These are phyloP conservation scores for Ceramica pisi DNA, from an alignment of 2,888 invertebrate species.

Conservation along the genomic window DNA sequence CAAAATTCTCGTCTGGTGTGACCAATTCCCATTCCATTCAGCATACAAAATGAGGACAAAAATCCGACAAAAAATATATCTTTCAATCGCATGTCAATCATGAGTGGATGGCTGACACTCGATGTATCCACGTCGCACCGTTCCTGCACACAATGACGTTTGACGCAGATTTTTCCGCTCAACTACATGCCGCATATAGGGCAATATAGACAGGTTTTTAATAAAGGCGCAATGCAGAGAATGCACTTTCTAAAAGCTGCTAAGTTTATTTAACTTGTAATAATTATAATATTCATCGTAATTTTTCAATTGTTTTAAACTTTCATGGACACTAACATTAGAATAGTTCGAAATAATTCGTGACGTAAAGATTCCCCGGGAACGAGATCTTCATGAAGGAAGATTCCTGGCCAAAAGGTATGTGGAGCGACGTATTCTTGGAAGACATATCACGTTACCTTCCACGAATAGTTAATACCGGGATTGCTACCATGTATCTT, in stretches of 20 bases:
- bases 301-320: too few relatives aligned
- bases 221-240: constrained; percentile 2
- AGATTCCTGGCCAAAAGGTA: too few relatives aligned
- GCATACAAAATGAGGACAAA: constrained; percentile 1
- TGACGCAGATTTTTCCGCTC: constrained; percentile 27
- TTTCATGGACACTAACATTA: too few relatives aligned
- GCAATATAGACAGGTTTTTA: background rate
- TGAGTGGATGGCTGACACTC: constrained; percentile 20
- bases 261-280: background rate
- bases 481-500: too few relatives aligned
- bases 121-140: constrained; percentile 25
- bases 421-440: too few relatives aligned
- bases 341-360: too few relatives aligned
- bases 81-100: constrained; percentile 53
- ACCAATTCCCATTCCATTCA: background rate
- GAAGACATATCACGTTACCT: too few relatives aligned
- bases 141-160: constrained; percentile 23
- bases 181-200: constrained; percentile 4
- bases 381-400: too few relatives aligned
- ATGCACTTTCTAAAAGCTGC: background rate
- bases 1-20: background rate
- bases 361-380: too few relatives aligned
- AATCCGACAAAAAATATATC: constrained; percentile 26
- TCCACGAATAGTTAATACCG: too few relatives aligned
- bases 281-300: too few relatives aligned